Base-by-base conservation (phyloP, 2,888 invertebrate species). In the Tipula helvola region DNA sequence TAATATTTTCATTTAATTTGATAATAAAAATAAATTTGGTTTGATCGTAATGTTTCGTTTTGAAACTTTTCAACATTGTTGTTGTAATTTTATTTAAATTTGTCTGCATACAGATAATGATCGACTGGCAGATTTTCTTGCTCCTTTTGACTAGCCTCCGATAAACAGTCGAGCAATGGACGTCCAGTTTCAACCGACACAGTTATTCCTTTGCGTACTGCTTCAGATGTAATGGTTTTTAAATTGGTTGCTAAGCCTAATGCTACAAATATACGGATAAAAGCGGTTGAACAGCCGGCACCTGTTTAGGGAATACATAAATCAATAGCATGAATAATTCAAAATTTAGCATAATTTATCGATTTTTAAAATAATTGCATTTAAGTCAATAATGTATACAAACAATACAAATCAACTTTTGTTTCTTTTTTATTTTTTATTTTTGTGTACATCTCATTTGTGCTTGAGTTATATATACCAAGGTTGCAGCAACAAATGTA, bases 201-300 rank as follows among this genome's bases (percentile, higher is more conserved):
- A 0, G 93, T 93, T 42, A 96, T 90, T 0, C 96, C 95, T 28
- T 92, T 91, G 86, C 95, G 94, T 0, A 96, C 93, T 0, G 94
- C 93, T 0, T 91, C 90, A 0, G 94, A 93, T 85, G 95, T 93
- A 0, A 95, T 92, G 0, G 96, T 96, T 86, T 93, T 93, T 86
- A 96, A 90, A 42, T 94, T 92, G 0, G 92, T 92, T 1, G 95
- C 95, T 87, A 94, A 90, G 0, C 95, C 95, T 7, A 96, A 90
- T 0, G 95, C 95, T 0, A 95, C 94, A 90, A 94, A 95, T 0
- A 96, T 93, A 83, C 95, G 93, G 86, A 97, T 95, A 89, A 95
- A 93, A 0, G 94, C 93, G 0, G 95, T 94, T 0, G 94, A 93
- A 87, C 93, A 94, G 5, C 95, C 96, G 0, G 91, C 89, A 87